Percentiles rank a stretch among this genome's conserved stretches.
phyloP scores from a whole-genome alignment of 2,797 vertebrate genomes.

The Decapterus maruadsi region DNA sequence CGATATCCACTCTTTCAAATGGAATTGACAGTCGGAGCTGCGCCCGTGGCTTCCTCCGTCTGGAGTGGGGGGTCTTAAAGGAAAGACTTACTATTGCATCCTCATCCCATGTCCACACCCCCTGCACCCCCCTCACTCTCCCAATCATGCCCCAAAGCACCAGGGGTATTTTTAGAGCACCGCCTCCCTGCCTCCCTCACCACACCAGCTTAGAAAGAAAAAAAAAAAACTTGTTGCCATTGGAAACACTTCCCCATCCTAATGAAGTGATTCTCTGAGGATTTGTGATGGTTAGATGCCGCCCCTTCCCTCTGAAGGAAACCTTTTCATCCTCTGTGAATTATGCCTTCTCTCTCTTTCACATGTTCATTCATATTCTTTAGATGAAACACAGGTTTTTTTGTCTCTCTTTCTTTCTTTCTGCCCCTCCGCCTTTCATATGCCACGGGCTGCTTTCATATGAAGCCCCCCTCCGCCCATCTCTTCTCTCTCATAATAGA shows the following conservation, averaged over 20 bases:
- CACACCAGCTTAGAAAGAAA: slow-evolving; percentile 1
- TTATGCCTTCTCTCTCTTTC: slow-evolving; percentile 40
- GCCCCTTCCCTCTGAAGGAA: slow-evolving; percentile 27
- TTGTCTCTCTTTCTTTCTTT: slow-evolving; percentile 18
- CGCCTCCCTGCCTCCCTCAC: slow-evolving; percentile 18
- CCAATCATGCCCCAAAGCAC: slow-evolving; percentile 41
- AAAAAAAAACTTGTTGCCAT: slow-evolving; percentile 37
- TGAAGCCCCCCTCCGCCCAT: slow-evolving; percentile 16
- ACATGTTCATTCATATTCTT: slow-evolving; percentile 65
- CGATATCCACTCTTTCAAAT: background rate
- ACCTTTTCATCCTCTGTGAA: slow-evolving; percentile 57
- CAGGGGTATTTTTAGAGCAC: slow-evolving; percentile 63
- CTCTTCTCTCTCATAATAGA: slow-evolving; percentile 46
- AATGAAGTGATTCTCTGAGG: slow-evolving; percentile 60
- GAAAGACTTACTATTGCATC: slow-evolving; percentile 2
- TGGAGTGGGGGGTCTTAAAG: slow-evolving; percentile 7
- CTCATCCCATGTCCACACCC: slow-evolving; percentile 11
- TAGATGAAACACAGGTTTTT: slow-evolving; percentile 50
- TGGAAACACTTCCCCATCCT: slow-evolving; percentile 59
- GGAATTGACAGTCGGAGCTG: background rate
- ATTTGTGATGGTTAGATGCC: slow-evolving; percentile 36
- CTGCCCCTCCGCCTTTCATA: slow-evolving; percentile 50
- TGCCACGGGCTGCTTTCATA: slow-evolving; percentile 44
- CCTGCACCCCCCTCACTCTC: slow-evolving; percentile 22
- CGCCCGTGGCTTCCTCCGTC: background rate